Base-by-base conservation (phyloP, 2,113 vertebrate genomes). In the Hydropotes inermis region DNA sequence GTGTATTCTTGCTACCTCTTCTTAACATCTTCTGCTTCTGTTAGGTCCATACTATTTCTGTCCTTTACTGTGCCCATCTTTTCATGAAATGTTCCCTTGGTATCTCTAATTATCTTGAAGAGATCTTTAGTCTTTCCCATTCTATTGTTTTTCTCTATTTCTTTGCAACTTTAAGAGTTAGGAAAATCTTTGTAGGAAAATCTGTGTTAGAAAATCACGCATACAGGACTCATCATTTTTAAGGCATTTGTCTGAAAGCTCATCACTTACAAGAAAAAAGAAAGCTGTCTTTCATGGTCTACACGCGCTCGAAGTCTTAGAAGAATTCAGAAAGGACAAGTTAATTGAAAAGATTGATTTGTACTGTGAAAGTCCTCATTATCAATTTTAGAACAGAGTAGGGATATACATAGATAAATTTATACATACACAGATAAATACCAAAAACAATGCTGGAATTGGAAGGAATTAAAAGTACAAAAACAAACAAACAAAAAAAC, bases 331-430 rank as follows among this genome's bases (percentile, higher is more conserved):
- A 45, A 54, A 52, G 58, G n/a, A 43, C 39, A 92, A 61, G 23
- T 61, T 83, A 82, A 55, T 60, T 70, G 84, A 50, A 94, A 93
- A 55, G 52, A 54, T 25, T 92, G 45, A 19, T 70, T 93, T 82
- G 16, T 58, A 21, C 13, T 19, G 23, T 74, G 28, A 64, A 91
- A 94, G 47, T 76, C 6, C 30, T 52, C 28, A 25, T 58, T 81
- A 84, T 78, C 52, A 90, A 47, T 43, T 91, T 89, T 85, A 30
- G 45, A 55, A 95, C 19, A 83, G 11, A 87, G 17, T 25, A 83
- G 61, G 30, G 5, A 2, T 50, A 64, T 60, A 54, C 76, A 19
- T 87, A 67, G 64, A 55, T 55, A n/a, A 47, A 67, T 25, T 27
- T 92, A 55, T 14, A 27, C 6, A 50, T 74, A 21, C 1, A 27